Evolutionary conservation across 2,888 invertebrate species (phyloP), one percentile per base, ranked within the genome.

Genomic region (Agrypnus murinus): DNA sequence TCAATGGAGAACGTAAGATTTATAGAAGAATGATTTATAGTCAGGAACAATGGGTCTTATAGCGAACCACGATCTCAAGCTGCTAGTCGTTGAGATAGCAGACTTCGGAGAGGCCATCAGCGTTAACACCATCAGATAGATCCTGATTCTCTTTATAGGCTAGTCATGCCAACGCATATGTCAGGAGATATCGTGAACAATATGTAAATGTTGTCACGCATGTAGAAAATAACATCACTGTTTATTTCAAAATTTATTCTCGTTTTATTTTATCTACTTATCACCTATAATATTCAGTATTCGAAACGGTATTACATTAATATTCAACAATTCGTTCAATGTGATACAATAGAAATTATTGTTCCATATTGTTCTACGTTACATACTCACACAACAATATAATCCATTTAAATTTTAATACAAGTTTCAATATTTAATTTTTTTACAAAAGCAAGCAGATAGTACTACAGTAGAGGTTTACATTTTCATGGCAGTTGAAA

Each of bases 21-120:
- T 81, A 81, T 80, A 77, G 80, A 77, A 77, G 76, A 78, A 80
- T 80, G 81, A 81, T 81, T 81, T 81, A 80, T 77, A 73, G 68
- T 69, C 55, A 71, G 73, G 77, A 76, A 78, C 77, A 80, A 80
- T 77, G 73, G 75, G 70, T 77, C 74, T 71, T 77, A 71, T 50
- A 63, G 58, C 59, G 19, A 59, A 59, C 69, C 58, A 50, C 46
- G 65, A 67, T 60, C 46, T 71, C 62, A 66, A 71, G 71, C 71
- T 63, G 71, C 48, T 63, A 40, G 48, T 58, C 45, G 59, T 63
- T 63, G 17, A 59, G 69, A 71, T 63, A 71, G 63, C 58, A 46
- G 45, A 71, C 43, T 45, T 46, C 53, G 36, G 67, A 64, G 67
- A 64, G 48, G 64, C 67, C 64, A 63, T 71, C 58, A 50, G 50